phyloP scores from a whole-genome alignment of 2,888 invertebrate genomes.

The Caenorhabditis afra region DNA sequence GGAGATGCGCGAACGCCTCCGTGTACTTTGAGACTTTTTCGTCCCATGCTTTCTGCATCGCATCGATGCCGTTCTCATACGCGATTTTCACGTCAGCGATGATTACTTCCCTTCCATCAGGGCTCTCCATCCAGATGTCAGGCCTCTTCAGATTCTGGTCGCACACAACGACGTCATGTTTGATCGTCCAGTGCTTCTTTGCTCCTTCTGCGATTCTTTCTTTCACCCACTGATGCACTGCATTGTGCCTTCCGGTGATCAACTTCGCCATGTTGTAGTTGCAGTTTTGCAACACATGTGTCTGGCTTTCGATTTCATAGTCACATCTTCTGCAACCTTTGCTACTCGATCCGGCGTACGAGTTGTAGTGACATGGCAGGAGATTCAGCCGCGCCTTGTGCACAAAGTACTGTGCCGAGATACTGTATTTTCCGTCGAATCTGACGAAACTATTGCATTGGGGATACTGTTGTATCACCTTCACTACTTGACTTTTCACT shows the following conservation, averaged over 20 bases:
- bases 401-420: neutral
- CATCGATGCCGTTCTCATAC: slow-evolving; percentile 8
- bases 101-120: slow-evolving; percentile 1
- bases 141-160: neutral
- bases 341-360: neutral
- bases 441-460: slow-evolving; percentile 7
- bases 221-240: slow-evolving; percentile 2
- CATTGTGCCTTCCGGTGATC: slow-evolving; percentile 10
- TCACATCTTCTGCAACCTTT: slow-evolving; percentile 7
- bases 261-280: neutral
- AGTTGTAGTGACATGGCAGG: slow-evolving; percentile 1
- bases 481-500: neutral
- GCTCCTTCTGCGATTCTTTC: neutral
- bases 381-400: slow-evolving; percentile 16
- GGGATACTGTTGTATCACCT: slow-evolving; percentile 17
- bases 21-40: slow-evolving; percentile 5
- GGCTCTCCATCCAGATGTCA: slow-evolving; percentile 1
- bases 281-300: slow-evolving; percentile 11
- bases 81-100: slow-evolving; percentile 10
- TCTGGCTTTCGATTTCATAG: neutral
- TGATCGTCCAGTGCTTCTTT: neutral
- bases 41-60: slow-evolving; percentile 8
- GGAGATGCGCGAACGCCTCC: neutral
- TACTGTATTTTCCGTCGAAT: neutral
- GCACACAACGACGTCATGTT: neutral